phyloP scores from a whole-genome alignment of 2,113 vertebrate genomes.

The Phylloscopus trochiloides region DNA sequence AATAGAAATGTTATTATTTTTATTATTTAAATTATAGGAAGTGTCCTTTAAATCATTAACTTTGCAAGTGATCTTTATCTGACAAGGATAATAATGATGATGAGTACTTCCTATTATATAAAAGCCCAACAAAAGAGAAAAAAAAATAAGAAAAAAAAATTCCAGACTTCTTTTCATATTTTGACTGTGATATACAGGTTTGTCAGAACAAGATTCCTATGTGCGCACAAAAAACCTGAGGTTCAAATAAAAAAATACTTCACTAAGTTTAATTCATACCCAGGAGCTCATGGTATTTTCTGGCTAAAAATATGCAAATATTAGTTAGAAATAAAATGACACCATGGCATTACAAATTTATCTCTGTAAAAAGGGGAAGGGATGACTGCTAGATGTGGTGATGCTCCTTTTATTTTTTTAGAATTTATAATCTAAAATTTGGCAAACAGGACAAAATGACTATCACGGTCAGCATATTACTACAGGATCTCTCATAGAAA shows the following conservation, averaged over 20 bases:
- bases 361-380: neutral
- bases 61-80: neutral
- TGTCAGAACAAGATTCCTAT: neutral
- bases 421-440: neutral
- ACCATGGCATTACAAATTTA: neutral
- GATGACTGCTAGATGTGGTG: neutral
- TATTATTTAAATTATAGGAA: neutral
- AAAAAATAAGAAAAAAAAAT: neutral
- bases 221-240: neutral
- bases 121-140: neutral
- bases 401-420: neutral
- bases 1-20: neutral
- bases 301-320: neutral
- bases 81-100: neutral
- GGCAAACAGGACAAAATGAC: neutral
- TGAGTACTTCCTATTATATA: neutral
- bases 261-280: neutral
- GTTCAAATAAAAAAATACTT: neutral
- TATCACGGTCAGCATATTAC: neutral
- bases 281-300: neutral
- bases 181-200: neutral
- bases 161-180: neutral
- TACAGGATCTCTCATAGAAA: neutral
- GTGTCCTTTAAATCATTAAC: neutral
- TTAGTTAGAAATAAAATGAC: neutral